A percentile compares a stretch with the other conserved stretches of the same genome.
Evolutionary conservation across 2,113 vertebrate species (phyloP).

Genomic region (Ornithorhynchus anatinus): DNA sequence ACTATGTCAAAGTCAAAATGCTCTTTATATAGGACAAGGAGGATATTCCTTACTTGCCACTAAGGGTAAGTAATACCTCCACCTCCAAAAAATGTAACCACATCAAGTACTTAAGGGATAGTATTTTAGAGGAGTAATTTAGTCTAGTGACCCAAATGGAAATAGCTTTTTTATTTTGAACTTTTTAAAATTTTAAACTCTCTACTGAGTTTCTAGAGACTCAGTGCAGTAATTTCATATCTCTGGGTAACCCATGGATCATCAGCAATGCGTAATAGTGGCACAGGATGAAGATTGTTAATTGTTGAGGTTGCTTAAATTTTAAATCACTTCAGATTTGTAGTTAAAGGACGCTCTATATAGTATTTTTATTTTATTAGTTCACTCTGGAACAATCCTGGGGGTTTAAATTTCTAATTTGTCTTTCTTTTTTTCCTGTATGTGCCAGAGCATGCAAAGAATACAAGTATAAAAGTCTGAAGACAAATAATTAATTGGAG

Average conservation of each 20-base stretch:
- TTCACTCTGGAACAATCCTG: neutral
- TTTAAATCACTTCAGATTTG: neutral
- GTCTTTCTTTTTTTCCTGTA: neutral
- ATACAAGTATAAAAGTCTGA: neutral
- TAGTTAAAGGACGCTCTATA: neutral
- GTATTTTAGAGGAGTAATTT: neutral
- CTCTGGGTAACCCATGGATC: neutral
- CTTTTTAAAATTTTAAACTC: neutral
- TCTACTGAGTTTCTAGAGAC: neutral
- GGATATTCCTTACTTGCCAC: neutral
- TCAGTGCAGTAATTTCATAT: neutral
- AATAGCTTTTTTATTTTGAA: neutral
- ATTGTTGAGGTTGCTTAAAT: neutral
- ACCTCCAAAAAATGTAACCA: neutral
- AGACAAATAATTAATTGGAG: neutral
- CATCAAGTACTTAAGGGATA: too few relatives aligned
- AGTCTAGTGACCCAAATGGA: neutral
- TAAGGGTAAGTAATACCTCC: neutral
- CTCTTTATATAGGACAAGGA: too few relatives aligned
- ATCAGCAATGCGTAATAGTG: neutral
- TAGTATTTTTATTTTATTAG: neutral
- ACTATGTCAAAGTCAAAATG: too few relatives aligned
- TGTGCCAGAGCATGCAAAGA: neutral
- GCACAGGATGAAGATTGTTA: neutral
- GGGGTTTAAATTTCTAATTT: constrained; percentile 14